Evolutionary conservation across 2,888 invertebrate genomes (phyloP).

Genomic region (Leistus spinibarbis): DNA sequence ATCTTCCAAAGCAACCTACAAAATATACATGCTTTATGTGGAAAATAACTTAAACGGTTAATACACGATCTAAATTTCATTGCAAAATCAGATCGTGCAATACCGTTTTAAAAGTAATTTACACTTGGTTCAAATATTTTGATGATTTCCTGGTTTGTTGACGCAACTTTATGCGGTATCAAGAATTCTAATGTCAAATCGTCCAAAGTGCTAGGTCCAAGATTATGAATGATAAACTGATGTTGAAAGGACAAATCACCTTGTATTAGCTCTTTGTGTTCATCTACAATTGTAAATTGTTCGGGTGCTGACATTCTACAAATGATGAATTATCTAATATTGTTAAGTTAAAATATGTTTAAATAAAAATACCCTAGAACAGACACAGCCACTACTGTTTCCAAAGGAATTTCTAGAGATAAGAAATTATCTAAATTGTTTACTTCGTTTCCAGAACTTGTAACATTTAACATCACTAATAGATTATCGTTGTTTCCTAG

Average conservation of each 20-base stretch:
- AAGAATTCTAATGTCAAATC: constrained; percentile 26
- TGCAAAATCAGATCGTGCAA: no score
- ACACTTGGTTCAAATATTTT: constrained; percentile 37
- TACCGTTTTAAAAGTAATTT: constrained; percentile 12
- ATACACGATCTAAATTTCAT: no score
- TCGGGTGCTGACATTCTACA: constrained; percentile 44
- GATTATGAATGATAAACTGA: constrained; percentile 44
- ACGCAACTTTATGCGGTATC: constrained; percentile 23
- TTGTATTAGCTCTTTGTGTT: constrained; percentile 36
- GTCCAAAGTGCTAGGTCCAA: constrained; percentile 45
- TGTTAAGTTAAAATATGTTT: neutral
- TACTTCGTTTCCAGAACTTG: constrained; percentile 47
- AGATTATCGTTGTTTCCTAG: constrained; percentile 41
- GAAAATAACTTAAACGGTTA: no score
- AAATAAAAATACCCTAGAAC: constrained; percentile 45
- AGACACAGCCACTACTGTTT: constrained; percentile 43
- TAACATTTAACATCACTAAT: constrained; percentile 44
- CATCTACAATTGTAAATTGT: constrained; percentile 43
- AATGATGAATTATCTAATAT: neutral
- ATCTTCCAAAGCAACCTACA: constrained; percentile 23
- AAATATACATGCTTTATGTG: no score
- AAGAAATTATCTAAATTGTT: constrained; percentile 44
- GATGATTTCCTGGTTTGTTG: constrained; percentile 17
- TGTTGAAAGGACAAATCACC: constrained; percentile 42
- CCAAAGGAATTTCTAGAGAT: constrained; percentile 43